These are phyloP conservation scores for Drosophila jambulina DNA, from an alignment of 1,140 invertebrate species.

Conservation along the genomic window DNA sequence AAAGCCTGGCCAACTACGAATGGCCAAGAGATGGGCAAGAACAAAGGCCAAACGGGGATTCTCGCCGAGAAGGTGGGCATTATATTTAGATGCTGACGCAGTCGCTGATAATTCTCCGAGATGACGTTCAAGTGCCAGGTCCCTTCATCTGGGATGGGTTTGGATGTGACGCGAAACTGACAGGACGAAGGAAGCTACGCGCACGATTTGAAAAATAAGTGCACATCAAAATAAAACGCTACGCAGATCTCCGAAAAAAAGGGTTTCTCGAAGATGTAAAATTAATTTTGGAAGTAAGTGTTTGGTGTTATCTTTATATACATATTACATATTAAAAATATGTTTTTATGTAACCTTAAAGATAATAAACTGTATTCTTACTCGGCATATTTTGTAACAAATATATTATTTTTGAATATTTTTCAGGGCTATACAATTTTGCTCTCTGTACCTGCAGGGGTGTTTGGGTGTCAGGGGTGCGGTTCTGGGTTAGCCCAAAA, in stretches of 20 bases:
- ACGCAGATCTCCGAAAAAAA: constrained; percentile 14
- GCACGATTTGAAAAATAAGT: constrained; percentile 74
- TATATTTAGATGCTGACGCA: constrained; percentile 61
- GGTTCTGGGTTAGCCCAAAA: constrained; percentile 33
- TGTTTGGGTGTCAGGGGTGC: constrained; percentile 10
- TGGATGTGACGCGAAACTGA: constrained; percentile 18
- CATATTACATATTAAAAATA: background rate
- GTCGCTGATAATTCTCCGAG: constrained; percentile 53
- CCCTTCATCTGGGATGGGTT: constrained; percentile 8
- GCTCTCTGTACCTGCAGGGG: background rate
- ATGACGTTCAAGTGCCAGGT: constrained; percentile 49
- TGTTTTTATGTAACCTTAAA: background rate
- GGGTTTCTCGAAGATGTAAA: background rate
- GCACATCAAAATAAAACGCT: constrained; percentile 63
- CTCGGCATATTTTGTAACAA: too few relatives aligned
- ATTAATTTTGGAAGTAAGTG: background rate
- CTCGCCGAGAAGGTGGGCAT: constrained; percentile 23
- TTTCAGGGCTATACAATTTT: background rate
- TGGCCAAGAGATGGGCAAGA: constrained; percentile 36
- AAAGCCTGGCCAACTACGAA: constrained; percentile 59
- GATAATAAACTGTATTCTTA: too few relatives aligned
- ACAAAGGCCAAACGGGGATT: constrained; percentile 32
- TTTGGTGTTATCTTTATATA: background rate
- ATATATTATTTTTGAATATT: background rate
- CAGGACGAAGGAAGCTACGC: constrained; percentile 42